Evolutionary conservation across 2,797 vertebrate species (phyloP).

Genomic region (Sebastes taczanowskii): DNA sequence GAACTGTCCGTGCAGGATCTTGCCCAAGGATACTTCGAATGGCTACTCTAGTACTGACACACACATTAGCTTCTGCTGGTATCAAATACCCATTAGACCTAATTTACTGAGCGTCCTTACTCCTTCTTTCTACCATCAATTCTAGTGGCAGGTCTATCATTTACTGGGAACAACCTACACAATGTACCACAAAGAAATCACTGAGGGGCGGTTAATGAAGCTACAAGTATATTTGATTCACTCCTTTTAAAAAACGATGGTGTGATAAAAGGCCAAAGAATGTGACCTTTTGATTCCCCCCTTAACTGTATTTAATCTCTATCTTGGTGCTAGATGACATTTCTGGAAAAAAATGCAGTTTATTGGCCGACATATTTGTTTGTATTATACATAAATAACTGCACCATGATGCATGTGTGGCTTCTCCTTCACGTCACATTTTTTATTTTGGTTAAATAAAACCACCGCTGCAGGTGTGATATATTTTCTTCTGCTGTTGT

Average conservation of each 20-base stretch:
- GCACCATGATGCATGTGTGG: not conserved
- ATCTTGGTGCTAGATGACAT: not conserved
- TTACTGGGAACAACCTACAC: not conserved
- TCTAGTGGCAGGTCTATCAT: not conserved
- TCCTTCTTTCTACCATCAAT: conserved; percentile 7
- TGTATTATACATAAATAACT: not conserved
- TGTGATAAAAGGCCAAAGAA: not conserved
- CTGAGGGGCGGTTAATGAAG: conserved; percentile 5
- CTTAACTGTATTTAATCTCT: not conserved
- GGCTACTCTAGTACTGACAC: not conserved
- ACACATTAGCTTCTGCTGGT: not conserved
- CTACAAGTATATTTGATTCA: not conserved
- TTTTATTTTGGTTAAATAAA: conserved; percentile 8
- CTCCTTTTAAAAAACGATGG: not conserved
- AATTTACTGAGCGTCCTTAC: conserved; percentile 28
- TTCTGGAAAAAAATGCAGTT: not conserved
- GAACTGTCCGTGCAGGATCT: not conserved
- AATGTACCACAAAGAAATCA: conserved; percentile 9
- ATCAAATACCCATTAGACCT: conserved; percentile 39
- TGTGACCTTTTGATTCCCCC: not conserved
- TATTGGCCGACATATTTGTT: not conserved
- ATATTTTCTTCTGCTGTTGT: not conserved
- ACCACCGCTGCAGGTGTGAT: not conserved
- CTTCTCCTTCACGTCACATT: not conserved
- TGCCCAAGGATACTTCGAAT: not conserved